A percentile compares a stretch with the other conserved stretches of the same genome.
Conservation (phyloP, 30 jellyfish, hydroid and myxozoan genomes). For the Hydractinia echinata region DNA sequence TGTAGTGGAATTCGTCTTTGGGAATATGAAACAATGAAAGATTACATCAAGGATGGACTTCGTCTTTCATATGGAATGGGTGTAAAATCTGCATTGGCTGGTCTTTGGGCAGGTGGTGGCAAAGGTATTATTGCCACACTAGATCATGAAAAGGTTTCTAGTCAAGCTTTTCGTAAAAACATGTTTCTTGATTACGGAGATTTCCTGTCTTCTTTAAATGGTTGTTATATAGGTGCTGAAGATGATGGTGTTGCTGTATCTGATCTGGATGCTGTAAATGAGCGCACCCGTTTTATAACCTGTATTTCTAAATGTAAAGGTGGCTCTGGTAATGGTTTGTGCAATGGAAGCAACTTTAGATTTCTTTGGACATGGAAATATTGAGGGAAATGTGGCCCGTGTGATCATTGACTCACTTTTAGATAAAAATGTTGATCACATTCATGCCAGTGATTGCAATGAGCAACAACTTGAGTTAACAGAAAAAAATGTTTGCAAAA, state of each 20-base stretch:
- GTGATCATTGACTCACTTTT: conserved; percentile 60
- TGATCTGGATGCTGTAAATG: conserved; percentile 62
- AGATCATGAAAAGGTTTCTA: conserved; percentile 44
- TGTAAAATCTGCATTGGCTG: conserved; percentile 85
- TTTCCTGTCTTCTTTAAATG: conserved; percentile 75
- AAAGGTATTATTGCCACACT: conserved; percentile 90
- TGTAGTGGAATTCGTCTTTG: conserved; percentile 88
- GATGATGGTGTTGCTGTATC: conserved; percentile 83
- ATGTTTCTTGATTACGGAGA: conserved; percentile 86
- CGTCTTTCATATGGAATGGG: conserved; percentile 93
- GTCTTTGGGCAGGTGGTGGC: conserved; percentile 99
- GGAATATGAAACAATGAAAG: conserved; percentile 68
- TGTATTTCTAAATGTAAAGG: conserved; percentile 74
- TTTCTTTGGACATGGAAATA: conserved; percentile 53
- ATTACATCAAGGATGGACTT: conserved; percentile 68
- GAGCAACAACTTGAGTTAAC: conserved; percentile 66
- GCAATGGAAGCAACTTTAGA: conserved; percentile 94
- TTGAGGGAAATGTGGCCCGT: conserved; percentile 86
- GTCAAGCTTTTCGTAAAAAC: conserved; percentile 66
- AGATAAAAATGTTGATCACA: conserved; percentile 65
- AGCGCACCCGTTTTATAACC: conserved; percentile 70
- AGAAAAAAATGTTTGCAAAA: conserved; percentile 47
- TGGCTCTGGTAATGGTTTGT: conserved; percentile 78
- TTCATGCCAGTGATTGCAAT: conserved; percentile 71
- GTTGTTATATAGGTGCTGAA: conserved; percentile 91